These are phyloP conservation scores for Emydura subglobosa DNA, from an alignment of 2,113 vertebrate genomes.

Conservation along the genomic window DNA sequence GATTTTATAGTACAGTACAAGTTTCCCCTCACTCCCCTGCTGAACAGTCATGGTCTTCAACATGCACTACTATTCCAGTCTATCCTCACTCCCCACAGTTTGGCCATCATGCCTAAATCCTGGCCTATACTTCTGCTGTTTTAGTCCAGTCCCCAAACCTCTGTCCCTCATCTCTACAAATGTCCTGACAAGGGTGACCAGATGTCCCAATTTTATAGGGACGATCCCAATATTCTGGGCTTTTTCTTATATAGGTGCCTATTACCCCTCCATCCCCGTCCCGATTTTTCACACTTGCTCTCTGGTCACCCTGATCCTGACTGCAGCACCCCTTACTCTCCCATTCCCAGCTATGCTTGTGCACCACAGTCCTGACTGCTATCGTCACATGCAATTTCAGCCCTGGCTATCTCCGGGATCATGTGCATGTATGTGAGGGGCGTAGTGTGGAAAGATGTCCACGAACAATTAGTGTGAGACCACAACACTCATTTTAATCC, in stretches of 20 bases:
- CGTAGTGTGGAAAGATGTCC: not conserved
- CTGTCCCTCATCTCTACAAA: not conserved
- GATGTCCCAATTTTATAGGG: too few species aligned
- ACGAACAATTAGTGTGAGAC: not conserved
- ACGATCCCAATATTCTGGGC: too few species aligned
- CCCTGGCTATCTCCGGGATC: not conserved
- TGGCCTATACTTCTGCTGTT: not conserved
- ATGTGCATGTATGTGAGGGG: not conserved
- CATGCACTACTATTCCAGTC: not conserved
- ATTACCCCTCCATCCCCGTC: too few species aligned
- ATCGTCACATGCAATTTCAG: not conserved
- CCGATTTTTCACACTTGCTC: too few species aligned
- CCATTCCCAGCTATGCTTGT: not conserved
- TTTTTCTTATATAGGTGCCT: too few species aligned
- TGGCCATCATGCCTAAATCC: not conserved
- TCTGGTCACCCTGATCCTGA: not conserved
- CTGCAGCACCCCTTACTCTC: not conserved
- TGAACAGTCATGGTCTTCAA: not conserved
- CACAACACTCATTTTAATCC: accelerated
- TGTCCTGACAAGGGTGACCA: not conserved
- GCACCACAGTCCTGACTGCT: not conserved
- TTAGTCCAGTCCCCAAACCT: not conserved
- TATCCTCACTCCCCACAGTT: too few species aligned
- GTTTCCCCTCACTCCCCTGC: not conserved
- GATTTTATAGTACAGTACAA: not conserved